Percentiles rank a stretch among this genome's conserved stretches.
Conservation (phyloP, 2,888 invertebrate genomes). For the Drosophila quinaria region DNA sequence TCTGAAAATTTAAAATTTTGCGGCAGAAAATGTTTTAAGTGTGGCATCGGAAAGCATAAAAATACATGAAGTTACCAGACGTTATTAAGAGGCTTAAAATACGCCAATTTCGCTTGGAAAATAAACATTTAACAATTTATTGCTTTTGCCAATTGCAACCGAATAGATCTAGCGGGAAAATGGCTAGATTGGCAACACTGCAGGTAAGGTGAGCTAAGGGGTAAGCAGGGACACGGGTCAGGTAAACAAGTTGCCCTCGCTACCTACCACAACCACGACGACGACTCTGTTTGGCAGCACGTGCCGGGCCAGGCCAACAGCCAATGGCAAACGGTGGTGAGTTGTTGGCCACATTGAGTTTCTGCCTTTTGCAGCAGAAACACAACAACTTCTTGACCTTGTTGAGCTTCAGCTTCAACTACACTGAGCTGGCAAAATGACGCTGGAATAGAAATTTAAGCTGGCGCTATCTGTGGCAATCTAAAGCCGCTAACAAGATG, state of each 20-base stretch:
- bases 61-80: too few relatives aligned
- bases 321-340: conserved; percentile 83
- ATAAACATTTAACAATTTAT: too few relatives aligned
- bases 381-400: conserved; percentile 1
- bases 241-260: conserved; percentile 68
- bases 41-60: too few relatives aligned
- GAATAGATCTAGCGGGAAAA: too few relatives aligned
- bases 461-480: conserved; percentile 60
- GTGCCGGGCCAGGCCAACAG: conserved; percentile 73
- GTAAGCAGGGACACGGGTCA: conserved; percentile 34
- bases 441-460: conserved; percentile 57
- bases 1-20: too few relatives aligned
- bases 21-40: too few relatives aligned
- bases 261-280: conserved; percentile 15
- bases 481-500: conserved; percentile 79
- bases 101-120: too few relatives aligned
- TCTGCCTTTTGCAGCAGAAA: conserved; percentile 24
- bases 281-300: conserved; percentile 70
- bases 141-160: too few relatives aligned
- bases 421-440: conserved; percentile 62
- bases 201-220: conserved; percentile 46
- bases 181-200: too few relatives aligned
- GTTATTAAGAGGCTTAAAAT: too few relatives aligned
- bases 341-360: conserved; percentile 18
- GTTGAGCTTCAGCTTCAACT: conserved; percentile 38